Base-by-base conservation (phyloP, 2,888 invertebrate genomes). In the Odontocolon sp. region DNA sequence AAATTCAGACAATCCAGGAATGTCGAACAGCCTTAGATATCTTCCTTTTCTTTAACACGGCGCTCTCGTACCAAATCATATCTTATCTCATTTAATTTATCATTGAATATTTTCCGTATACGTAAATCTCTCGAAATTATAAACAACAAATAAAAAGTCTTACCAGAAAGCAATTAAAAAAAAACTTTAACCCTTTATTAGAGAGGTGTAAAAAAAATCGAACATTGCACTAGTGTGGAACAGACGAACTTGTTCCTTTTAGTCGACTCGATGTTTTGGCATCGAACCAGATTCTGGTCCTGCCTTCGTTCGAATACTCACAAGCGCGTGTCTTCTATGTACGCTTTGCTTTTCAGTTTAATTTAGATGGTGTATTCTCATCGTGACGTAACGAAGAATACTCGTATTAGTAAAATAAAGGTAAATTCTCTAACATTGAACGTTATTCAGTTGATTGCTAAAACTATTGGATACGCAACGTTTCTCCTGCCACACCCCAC, bases 251-350 rank as follows among this genome's bases (percentile, higher is more conserved):
- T n/a, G n/a, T 38, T 59, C 45, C 52, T 70, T 45, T 54, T 54
- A 38, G 59, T 61, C 47, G 45, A 78, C 71, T 68, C 47, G 52
- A 66, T 66, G 52, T 50, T 67, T 36, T 79, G 79, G 79, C 79
- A 59, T 54, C 9, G n/a, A 47, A 70, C 73, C 79, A 79, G 61
- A 59, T 66, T 73, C 47, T 57, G 54, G 28, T 40, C 56, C 61
- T 38, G 33, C 36, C 38, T n/a, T 38, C 47, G 40, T 31, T 38
- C 33, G 54, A 21, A 9, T 31, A 18, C 11, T 59, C 56, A 21
- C 26, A 33, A 16, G 36, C 47, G 36, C 31, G 52, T 26, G 33
- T 36, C 56, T 9, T 21, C 36, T 18, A 52, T 56, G 67, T 54
- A 45, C 11, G 38, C 23, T 16, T 50, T 64, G 50, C 18, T 72